Evolutionary conservation across 2,113 vertebrate genomes (phyloP), one percentile per base, ranked within the genome.

Genomic region (Odontesthes bonariensis): DNA sequence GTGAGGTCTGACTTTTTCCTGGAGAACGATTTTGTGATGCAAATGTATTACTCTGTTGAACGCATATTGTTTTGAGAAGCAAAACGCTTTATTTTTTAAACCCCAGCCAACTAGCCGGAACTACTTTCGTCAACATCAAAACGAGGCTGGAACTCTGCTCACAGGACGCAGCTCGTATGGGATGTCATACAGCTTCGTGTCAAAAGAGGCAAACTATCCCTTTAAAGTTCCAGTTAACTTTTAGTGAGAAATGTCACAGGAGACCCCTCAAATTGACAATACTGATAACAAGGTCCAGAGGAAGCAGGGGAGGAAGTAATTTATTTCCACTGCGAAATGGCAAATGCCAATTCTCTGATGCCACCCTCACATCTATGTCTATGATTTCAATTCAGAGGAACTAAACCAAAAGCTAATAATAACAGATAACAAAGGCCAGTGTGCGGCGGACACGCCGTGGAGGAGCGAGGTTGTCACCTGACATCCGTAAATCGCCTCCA

Each of bases 301-400:
- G n/a, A 44, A 38, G 46, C 10, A 13, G 1, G 57, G 1, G 1
- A 27, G 7, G 17, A 4, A 9, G 33, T 54, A 46, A 80, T 78
- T 77, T 33, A 69, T 75, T 74, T 79, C 22, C 53, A 55, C 69
- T 22, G 61, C 68, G 84, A 82, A 90, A 86, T 71, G 89, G 51
- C 68, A 77, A 83, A 84, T 69, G 75, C 80, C 80, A 73, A 85
- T 83, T 88, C 76, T 47, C 40, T 27, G 78, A 69, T 47, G 78
- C 42, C 70, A 17, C 32, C 56, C 56, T 66, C 59, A 19, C 69
- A 31, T 69, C 77, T 5, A 27, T 27, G 61, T 57, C 57, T 57
- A 59, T 75, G 49, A 84, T 86, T 83, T 56, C 64, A 67, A 4
- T 64, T 69, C 47, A n/a, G 62, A 57, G 57, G 14, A 3, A 75